Conservation (phyloP, 2,888 invertebrate species). For the Spodoptera picta region DNA sequence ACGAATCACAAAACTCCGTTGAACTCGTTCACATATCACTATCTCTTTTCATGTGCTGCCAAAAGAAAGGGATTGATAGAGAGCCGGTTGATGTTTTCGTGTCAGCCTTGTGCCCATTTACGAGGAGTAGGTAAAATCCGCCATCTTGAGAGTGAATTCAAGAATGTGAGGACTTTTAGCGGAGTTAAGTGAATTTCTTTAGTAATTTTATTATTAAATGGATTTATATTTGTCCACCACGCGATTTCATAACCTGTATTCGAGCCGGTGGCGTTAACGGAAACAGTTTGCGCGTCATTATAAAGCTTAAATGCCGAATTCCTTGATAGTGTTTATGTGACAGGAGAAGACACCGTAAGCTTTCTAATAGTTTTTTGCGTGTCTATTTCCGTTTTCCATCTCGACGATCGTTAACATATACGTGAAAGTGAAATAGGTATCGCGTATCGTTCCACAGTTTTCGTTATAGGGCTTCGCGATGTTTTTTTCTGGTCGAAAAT, state of each 20-base stretch:
- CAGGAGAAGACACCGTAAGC: constrained; percentile 88
- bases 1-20: constrained; percentile 80
- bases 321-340: constrained; percentile 88
- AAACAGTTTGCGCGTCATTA: constrained; percentile 72
- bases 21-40: constrained; percentile 80
- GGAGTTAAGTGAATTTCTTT: constrained; percentile 83
- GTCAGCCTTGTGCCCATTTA: constrained; percentile 89
- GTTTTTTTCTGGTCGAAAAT: constrained; percentile 84
- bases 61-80: constrained; percentile 84
- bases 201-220: constrained; percentile 85
- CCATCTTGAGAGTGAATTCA: constrained; percentile 91
- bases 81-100: constrained; percentile 88
- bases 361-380: constrained; percentile 89
- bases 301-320: constrained; percentile 81
- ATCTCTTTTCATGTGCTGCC: constrained; percentile 76
- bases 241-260: constrained; percentile 68
- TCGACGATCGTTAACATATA: constrained; percentile 84
- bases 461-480: constrained; percentile 73
- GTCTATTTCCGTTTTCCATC: constrained; percentile 88
- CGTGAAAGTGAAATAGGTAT: constrained; percentile 85
- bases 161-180: constrained; percentile 89
- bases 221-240: constrained; percentile 72
- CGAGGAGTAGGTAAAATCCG: constrained; percentile 89
- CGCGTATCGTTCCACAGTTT: constrained; percentile 69
- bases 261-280: constrained; percentile 70